Evolutionary conservation across 2,797 vertebrate genomes (phyloP).

Genomic region (Meriones psammophilus): DNA sequence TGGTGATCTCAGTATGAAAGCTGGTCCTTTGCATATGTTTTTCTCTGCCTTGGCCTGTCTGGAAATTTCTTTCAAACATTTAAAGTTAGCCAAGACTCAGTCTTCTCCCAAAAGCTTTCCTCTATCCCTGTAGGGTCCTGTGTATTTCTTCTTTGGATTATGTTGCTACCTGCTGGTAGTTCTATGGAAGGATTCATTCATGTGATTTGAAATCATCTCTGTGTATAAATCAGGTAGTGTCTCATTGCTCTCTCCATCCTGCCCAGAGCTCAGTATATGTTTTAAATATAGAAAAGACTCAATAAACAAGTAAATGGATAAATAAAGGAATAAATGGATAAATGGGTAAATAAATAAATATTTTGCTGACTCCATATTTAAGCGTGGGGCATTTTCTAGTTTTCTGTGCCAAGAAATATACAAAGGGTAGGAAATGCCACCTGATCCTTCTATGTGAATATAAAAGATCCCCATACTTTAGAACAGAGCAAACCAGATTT

Average conservation of each 20-base stretch:
- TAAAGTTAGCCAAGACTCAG: not conserved
- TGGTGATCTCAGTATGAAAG: not conserved
- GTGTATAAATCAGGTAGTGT: not conserved
- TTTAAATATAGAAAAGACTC: constrained; percentile 9
- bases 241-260: constrained; percentile 9
- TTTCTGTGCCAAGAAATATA: not conserved
- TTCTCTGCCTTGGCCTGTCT: not conserved
- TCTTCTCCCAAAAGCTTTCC: not conserved
- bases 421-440: not conserved
- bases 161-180: constrained; percentile 18
- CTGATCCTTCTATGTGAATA: not conserved
- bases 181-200: not conserved
- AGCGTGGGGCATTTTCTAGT: not conserved
- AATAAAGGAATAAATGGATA: not conserved
- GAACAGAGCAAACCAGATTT: not conserved
- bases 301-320: not conserved
- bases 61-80: not conserved
- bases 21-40: not conserved
- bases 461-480: not conserved
- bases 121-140: not conserved
- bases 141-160: constrained; percentile 14
- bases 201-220: constrained; percentile 27
- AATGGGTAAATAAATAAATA: not conserved
- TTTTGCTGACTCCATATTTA: constrained; percentile 46
- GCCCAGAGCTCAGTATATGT: not conserved